Conservation (phyloP, 2,797 vertebrate genomes). For the Pangasius djambal region DNA sequence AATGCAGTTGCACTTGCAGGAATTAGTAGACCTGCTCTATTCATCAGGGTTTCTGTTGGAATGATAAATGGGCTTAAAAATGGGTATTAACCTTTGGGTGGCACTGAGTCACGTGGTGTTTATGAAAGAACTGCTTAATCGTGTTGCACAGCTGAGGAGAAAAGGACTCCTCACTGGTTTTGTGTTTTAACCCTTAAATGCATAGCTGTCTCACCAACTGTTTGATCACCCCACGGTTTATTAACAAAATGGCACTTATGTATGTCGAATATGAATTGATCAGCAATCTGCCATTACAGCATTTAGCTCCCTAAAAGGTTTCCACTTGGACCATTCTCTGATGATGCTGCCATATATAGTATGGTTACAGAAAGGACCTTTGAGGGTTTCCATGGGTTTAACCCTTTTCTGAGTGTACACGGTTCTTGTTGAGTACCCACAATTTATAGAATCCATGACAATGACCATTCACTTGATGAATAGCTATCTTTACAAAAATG, state of each 20-base stretch:
- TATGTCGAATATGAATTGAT: background rate
- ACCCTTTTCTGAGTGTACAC: background rate
- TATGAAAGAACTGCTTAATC: conserved; percentile 40
- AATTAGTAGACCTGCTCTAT: conserved; percentile 55
- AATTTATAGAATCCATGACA: background rate
- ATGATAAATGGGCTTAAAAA: conserved; percentile 67
- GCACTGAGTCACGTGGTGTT: conserved; percentile 34
- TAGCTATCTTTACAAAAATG: background rate
- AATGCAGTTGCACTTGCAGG: conserved; percentile 65
- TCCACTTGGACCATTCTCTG: background rate
- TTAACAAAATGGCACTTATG: background rate
- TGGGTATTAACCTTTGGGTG: conserved; percentile 63
- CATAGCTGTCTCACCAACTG: background rate
- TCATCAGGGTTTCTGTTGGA: conserved; percentile 64
- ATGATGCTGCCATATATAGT: background rate
- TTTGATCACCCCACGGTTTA: background rate
- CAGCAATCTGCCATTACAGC: no score
- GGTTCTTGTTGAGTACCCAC: background rate
- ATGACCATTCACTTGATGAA: background rate
- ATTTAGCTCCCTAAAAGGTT: background rate
- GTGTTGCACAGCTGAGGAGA: conserved; percentile 33
- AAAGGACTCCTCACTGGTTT: conserved; percentile 5
- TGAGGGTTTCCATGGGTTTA: background rate
- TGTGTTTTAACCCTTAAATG: conserved; percentile 2
- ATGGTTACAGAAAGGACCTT: background rate